Base-by-base conservation (phyloP, 2,113 vertebrate species). In the Hippocampus mohnikei region DNA sequence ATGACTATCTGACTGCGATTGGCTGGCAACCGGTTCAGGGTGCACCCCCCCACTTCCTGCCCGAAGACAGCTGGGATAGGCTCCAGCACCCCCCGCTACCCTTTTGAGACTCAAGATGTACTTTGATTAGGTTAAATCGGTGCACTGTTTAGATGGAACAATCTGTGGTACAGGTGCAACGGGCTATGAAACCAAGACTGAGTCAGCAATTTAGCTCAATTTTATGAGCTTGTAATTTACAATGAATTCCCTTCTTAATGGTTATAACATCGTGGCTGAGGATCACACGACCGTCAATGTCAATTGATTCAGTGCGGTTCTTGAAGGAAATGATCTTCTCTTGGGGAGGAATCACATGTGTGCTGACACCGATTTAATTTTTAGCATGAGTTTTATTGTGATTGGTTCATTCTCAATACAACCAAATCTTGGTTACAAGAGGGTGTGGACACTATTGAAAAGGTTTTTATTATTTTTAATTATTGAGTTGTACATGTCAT, bases 321-420 rank as follows among this genome's bases (percentile, higher is more conserved):
- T 44, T 5, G 37, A 12, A 64, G 62, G 21, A 44, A 44, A 44
- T 13, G n/a, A 46, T 46, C 40, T 33, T 10, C n/a, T 68, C 21
- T 67, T 71, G 68, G 50, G 78, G 63, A 72, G 72, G 73, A 41
- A 58, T 82, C 50, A 71, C 61, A 25, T 44, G 41, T 18, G 46
- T 16, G 46, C 16, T 48, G 46, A 20, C 46, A 18, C 16, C 16
- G 16, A 52, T 18, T 18, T 52, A 52, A 52, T 18, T 8, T 27
- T 52, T 8, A 21, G 2, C 7, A 18, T 52, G 20, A 52, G 5
- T 6, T 37, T 37, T 37, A 52, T 52, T 44, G 0, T 52, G 16
- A 52, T 21, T 52, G 48, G 13, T 48, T 48, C 5, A 7, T 52
- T 52, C 48, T 21, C 1, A 52, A 20, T 7, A 21, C 20, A 20